These are phyloP conservation scores for Zygaena filipendulae DNA, from an alignment of 2,888 invertebrate genomes.

Conservation along the genomic window DNA sequence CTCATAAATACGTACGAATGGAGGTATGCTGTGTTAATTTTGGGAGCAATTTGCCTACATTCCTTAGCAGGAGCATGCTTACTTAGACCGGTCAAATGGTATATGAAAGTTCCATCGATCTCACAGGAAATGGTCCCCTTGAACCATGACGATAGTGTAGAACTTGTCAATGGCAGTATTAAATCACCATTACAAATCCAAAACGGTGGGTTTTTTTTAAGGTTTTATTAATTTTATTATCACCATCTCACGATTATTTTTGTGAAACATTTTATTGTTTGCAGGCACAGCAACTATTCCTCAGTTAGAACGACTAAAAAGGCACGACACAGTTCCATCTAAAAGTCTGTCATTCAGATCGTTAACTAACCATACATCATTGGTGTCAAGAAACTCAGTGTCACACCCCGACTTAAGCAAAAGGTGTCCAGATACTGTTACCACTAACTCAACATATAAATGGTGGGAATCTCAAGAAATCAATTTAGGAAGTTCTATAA, in stretches of 20 bases:
- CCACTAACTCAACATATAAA: slow-evolving; percentile 41
- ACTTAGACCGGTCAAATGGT: slow-evolving; percentile 76
- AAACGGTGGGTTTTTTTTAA: slow-evolving; percentile 27
- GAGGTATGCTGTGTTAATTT: slow-evolving; percentile 71
- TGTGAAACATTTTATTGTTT: no score
- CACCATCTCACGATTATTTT: no score
- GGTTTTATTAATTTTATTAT: slow-evolving; percentile 1
- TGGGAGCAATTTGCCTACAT: slow-evolving; percentile 72
- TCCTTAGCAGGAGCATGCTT: slow-evolving; percentile 69
- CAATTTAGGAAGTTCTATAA: slow-evolving; percentile 70
- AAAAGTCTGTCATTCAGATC: slow-evolving; percentile 53
- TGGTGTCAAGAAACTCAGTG: slow-evolving; percentile 44
- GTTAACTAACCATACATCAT: slow-evolving; percentile 29
- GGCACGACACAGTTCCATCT: slow-evolving; percentile 28
- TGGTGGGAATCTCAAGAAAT: slow-evolving; percentile 71
- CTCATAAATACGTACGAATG: slow-evolving; percentile 67
- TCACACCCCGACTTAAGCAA: slow-evolving; percentile 52
- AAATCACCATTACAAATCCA: slow-evolving; percentile 31
- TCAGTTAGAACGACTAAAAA: slow-evolving; percentile 25
- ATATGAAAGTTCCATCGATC: slow-evolving; percentile 48
- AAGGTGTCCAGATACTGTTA: slow-evolving; percentile 27
- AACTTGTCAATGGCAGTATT: slow-evolving; percentile 37
- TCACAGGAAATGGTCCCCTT: slow-evolving; percentile 42
- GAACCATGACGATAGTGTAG: slow-evolving; percentile 32
- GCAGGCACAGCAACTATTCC: no score